Evolutionary conservation across 2,113 vertebrate species (phyloP).

Genomic region (Ameiurus melas): DNA sequence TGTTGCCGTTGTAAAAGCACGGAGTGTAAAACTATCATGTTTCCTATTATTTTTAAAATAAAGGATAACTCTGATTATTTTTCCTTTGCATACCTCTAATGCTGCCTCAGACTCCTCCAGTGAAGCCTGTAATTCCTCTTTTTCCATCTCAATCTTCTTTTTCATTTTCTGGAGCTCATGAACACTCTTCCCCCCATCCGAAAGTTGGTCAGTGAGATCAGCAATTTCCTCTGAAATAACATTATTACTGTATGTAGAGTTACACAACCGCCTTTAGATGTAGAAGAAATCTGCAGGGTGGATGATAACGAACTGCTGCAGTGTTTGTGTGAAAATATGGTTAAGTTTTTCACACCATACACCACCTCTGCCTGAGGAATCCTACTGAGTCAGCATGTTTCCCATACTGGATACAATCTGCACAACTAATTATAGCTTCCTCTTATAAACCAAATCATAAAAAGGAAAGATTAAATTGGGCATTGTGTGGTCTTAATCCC

Average conservation of each 20-base stretch:
- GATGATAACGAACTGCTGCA: not conserved
- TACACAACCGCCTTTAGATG: not conserved
- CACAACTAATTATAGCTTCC: conserved; percentile 28
- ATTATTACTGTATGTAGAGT: not conserved
- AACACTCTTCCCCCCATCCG: conserved; percentile 76
- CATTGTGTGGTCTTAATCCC: conserved; percentile 7
- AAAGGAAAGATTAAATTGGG: conserved; percentile 24
- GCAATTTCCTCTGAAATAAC: conserved; percentile 70
- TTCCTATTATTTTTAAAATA: not conserved
- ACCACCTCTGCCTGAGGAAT: conserved; percentile 3
- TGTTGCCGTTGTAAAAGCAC: not conserved
- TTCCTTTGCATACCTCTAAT: conserved; percentile 65
- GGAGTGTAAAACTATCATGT: not conserved
- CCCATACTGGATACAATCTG: conserved; percentile 8
- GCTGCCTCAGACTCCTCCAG: conserved; percentile 78
- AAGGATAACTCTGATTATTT: not conserved
- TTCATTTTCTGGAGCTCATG: conserved; percentile 80
- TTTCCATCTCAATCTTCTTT: conserved; percentile 81
- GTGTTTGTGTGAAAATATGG: not conserved
- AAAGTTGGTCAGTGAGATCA: conserved; percentile 78
- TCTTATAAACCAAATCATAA: not conserved
- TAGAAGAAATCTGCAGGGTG: not conserved
- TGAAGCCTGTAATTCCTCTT: conserved; percentile 77
- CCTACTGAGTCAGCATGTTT: conserved; percentile 22
- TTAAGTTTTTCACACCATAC: not conserved